These are phyloP conservation scores for Synergus japonicus DNA, from an alignment of 2,888 invertebrate genomes.

Conservation along the genomic window DNA sequence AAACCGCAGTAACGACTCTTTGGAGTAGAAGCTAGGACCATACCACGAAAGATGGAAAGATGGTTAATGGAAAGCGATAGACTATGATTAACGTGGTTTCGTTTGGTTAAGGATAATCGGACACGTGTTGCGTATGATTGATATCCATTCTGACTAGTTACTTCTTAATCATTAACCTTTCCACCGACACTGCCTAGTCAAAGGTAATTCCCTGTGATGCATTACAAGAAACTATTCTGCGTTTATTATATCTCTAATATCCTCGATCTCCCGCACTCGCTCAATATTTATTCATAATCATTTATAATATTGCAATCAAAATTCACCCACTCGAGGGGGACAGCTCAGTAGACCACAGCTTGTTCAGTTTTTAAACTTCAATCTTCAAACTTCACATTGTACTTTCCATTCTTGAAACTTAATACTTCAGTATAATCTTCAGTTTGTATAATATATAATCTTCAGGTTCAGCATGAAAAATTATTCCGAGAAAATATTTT, in stretches of 20 bases:
- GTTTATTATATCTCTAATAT: constrained; percentile 2
- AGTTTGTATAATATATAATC: too few relatives aligned
- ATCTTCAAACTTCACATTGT: too few relatives aligned
- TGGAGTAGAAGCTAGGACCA: neutral
- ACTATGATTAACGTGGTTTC: constrained; percentile 43
- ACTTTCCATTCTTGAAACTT: too few relatives aligned
- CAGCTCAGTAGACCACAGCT: too few relatives aligned
- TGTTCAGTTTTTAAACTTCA: too few relatives aligned
- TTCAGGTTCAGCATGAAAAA: too few relatives aligned
- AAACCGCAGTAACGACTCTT: constrained; percentile 35
- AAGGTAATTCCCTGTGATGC: constrained; percentile 50
- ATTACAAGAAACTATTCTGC: neutral
- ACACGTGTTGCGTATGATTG: constrained; percentile 67
- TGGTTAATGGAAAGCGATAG: constrained; percentile 14
- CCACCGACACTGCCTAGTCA: constrained; percentile 51
- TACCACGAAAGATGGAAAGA: constrained; percentile 3
- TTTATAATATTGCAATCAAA: too few relatives aligned
- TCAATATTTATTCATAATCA: constrained; percentile 19
- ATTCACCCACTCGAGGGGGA: too few relatives aligned
- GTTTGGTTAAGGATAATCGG: constrained; percentile 56
- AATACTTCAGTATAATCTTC: too few relatives aligned
- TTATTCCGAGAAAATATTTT: too few relatives aligned
- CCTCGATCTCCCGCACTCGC: constrained; percentile 2
- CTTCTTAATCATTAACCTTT: constrained; percentile 68
- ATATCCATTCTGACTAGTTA: constrained; percentile 64